Base-by-base conservation (phyloP, 2,797 vertebrate species). In the Picus viridis region DNA sequence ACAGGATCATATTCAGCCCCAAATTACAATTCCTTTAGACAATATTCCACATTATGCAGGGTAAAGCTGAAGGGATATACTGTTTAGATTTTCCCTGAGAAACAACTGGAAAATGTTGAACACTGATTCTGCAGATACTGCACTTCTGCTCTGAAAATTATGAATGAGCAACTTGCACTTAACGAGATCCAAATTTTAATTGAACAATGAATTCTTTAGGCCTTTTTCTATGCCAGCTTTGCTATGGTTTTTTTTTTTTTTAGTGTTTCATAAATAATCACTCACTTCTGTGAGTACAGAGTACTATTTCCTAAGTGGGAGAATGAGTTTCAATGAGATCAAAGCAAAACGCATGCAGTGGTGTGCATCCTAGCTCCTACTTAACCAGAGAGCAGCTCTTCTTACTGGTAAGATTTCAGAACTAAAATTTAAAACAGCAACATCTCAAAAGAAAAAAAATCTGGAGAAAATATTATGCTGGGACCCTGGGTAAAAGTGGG, bases 51-150 rank as follows among this genome's bases (percentile, higher is more conserved):
- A 74, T 77, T 68, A 74, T 54, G 53, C 22, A 36, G 13, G 62
- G 88, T 82, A 84, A 91, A 86, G 47, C 41, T 91, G 80, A 88
- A 80, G 13, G 43, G 29, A 82, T 89, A 82, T 86, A 82, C 51
- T 58, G 39, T 81, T 91, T 79, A 86, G 43, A 63, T 86, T 91
- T 95, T 92, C 89, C 90, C 91, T 41, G 8, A 90, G 92, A 96
- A 92, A 91, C 77, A 86, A 76, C 74, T 69, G 58, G 80, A 92
- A 92, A 87, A 64, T 73, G 54, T 90, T 82, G 47, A 86, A 53
- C 59, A 74, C 19, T 47, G 70, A 89, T 95, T 93, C 73, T 90
- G 87, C 87, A 83, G 53, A 89, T 85, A 4, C 32, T 87, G 58
- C 79, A 92, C 34, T 95, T 94, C 47, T 68, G 12, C n/a, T 88